Percentiles rank a stretch among this genome's conserved stretches.
These are phyloP conservation scores for Tuta absoluta DNA, from an alignment of 2,888 invertebrate genomes.

Conservation along the genomic window DNA sequence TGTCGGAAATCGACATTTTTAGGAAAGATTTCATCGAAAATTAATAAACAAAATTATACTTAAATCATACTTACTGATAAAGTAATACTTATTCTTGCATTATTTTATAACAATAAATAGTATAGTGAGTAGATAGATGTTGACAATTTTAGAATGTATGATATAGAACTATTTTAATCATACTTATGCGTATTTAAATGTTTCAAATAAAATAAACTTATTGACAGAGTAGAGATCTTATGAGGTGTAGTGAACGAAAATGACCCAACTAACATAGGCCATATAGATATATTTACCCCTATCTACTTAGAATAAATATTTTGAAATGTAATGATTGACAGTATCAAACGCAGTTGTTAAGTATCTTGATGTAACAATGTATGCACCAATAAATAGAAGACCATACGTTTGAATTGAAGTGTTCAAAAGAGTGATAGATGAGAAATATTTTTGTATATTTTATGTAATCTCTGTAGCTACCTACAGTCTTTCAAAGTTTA, in stretches of 20 bases:
- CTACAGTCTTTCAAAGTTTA: conserved; percentile 58
- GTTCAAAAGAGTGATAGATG: conserved; percentile 77
- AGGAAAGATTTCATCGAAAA: background rate
- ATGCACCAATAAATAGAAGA: conserved; percentile 54
- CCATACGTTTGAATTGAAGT: conserved; percentile 73
- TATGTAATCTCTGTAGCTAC: conserved; percentile 56
- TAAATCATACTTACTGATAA: background rate
- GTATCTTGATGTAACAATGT: conserved; percentile 9
- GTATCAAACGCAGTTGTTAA: conserved; percentile 6
- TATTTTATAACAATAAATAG: conserved; percentile 51
- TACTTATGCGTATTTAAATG: conserved; percentile 39
- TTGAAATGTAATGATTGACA: background rate
- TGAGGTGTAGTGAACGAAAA: conserved; percentile 43
- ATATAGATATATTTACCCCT: conserved; percentile 22
- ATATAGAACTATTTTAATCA: conserved; percentile 47
- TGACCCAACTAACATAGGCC: conserved; percentile 20
- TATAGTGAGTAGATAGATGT: conserved; percentile 67
- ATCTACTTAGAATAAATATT: conserved; percentile 10
- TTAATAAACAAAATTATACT: background rate
- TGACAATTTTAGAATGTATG: conserved; percentile 60
- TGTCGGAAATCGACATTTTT: no score
- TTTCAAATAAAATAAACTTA: conserved; percentile 48
- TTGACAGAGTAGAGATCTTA: conserved; percentile 65
- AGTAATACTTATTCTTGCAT: conserved; percentile 38
- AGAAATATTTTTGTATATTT: conserved; percentile 77